Base-by-base conservation (phyloP, 1,140 invertebrate genomes). In the Drosophila orosa region DNA sequence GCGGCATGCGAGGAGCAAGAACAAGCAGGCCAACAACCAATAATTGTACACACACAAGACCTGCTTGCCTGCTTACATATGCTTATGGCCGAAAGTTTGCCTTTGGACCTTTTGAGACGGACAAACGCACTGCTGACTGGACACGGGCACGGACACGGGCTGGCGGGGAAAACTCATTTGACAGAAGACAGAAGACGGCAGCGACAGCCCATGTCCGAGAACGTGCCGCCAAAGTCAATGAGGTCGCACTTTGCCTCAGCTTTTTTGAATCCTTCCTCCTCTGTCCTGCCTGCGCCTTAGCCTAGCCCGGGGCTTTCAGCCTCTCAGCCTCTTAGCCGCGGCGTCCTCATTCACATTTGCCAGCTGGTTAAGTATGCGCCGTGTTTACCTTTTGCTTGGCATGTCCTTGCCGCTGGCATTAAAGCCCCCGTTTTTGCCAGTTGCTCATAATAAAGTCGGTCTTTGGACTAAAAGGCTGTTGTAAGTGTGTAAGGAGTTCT, bases 141-240 rank as follows among this genome's bases (percentile, higher is more conserved):
- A 62, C 68, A 52, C 27, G 40, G 27, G 29, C 29, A 9, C 5
- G 42, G 58, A 50, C 68, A 77, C 1, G 35, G 35, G 5, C 7
- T 52, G 29, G 13, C 50, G 19, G 42, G 45, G 31, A 59, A 76
- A 57, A 65, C 55, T 60, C 69, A 80, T 45, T 80, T 57, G 68
- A 47, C 67, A 56, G 50, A 40, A 67, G 56, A 74, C 60, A 42
- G 24, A 40, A 52, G 39, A 40, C 39, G 6, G 10, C 6, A 40
- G n/a, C 3, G 37, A 3, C n/a, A 39, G n/a, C 40, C 25, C 22
- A 48, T 59, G 62, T 37, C 63, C 58, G 31, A 81, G 58, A 80
- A 75, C 74, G 82, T 78, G 82, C 74, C 78, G 78, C 80, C 82
- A 82, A 85, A 86, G 82, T 85, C 78, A 85, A 86, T 76, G 81